Base-by-base conservation (phyloP, 2,888 invertebrate species). In the Heliothis peltigera region DNA sequence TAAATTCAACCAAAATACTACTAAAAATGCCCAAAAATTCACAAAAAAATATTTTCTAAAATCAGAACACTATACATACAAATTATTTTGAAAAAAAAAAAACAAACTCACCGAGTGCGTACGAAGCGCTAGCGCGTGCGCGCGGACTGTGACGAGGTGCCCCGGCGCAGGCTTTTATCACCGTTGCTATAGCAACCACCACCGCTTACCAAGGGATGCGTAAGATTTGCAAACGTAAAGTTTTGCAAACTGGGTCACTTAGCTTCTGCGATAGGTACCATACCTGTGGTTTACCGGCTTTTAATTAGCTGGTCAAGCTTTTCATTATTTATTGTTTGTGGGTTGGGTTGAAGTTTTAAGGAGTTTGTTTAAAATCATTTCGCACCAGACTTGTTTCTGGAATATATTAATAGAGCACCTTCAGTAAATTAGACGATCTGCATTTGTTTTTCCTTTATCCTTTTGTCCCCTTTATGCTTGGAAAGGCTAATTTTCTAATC, bases 71-170 rank as follows among this genome's bases (percentile, higher is more conserved):
- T n/a, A n/a, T n/a, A n/a, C n/a, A n/a, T n/a, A n/a, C 47, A 28
- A 60, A 70, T 51, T 64, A 79, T 64, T 69, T 68, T 35, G 18
- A 43, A 58, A 70, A 49, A 59, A 63, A 73, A 59, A 64, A 75
- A 70, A 12, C 32, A 32, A 85, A 93, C 94, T 94, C 93, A 94
- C 94, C 94, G 93, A 86, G 84, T 88, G 86, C 91, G 92, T 92
- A 89, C 90, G 87, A 82, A 85, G 87, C 90, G 91, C 91, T 86
- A 82, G 89, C 87, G 87, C 80, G 87, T 84, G 71, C 85, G 82
- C 90, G 89, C 90, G 88, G 75, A 94, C 93, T 94, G 93, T 86
- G 85, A 59, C 56, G 69, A 42, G 59, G 19, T 70, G 82, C 79
- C 77, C 71, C 53, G 22, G 84, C 87, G 80, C 86, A 75, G 77